These are phyloP conservation scores for Oostethus manadensis DNA, from an alignment of 2,113 vertebrate genomes.

Conservation along the genomic window DNA sequence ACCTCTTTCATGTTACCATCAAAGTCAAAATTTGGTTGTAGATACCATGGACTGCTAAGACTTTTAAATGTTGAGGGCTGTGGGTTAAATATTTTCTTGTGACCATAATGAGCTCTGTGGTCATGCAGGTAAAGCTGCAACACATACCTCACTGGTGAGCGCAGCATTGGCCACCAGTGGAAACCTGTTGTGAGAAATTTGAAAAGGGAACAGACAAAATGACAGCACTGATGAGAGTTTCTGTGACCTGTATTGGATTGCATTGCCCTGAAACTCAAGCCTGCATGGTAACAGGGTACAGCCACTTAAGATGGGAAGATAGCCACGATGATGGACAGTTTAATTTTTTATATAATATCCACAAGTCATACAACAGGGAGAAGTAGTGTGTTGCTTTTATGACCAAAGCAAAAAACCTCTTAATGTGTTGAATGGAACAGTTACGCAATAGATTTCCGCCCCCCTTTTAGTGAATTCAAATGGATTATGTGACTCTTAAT, in stretches of 20 bases:
- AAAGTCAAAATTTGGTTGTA: conserved; percentile 1
- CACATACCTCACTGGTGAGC: conserved; percentile 41
- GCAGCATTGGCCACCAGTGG: conserved; percentile 41
- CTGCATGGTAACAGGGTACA: conserved; percentile 70
- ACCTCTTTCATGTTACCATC: too few relatives aligned
- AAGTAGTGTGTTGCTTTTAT: conserved; percentile 6
- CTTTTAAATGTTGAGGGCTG: conserved; percentile 6
- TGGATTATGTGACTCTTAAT: conserved; percentile 30
- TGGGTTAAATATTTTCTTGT: conserved; percentile 6
- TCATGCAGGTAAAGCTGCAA: conserved; percentile 22
- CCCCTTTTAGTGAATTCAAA: conserved; percentile 21
- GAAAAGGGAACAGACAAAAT: conserved; percentile 63
- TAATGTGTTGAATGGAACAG: conserved; percentile 2
- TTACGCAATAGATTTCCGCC: neutral
- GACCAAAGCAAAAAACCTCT: conserved; percentile 2
- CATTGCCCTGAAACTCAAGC: conserved; percentile 71
- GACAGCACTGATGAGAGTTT: conserved; percentile 66
- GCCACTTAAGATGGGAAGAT: conserved; percentile 77
- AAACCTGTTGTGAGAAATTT: conserved; percentile 60
- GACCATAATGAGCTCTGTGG: conserved; percentile 13
- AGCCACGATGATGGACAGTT: conserved; percentile 65
- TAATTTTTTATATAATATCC: conserved; percentile 62
- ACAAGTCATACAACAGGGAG: conserved; percentile 25
- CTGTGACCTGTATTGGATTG: conserved; percentile 71
- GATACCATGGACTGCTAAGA: neutral